phyloP scores from a whole-genome alignment of 2,113 vertebrate species.

The Rhinichthys klamathensis region DNA sequence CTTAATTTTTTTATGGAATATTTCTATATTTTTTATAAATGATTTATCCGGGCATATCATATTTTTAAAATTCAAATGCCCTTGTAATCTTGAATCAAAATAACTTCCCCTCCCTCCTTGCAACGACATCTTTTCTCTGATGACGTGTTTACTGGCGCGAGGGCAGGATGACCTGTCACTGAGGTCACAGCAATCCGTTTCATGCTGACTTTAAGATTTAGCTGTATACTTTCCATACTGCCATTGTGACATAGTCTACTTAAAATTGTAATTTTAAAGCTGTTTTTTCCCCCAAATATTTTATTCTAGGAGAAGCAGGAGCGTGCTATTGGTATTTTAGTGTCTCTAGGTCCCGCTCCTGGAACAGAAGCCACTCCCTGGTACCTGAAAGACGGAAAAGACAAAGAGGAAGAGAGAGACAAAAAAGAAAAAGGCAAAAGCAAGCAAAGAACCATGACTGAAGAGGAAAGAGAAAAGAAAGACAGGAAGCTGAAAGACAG shows the following conservation, averaged over 20 bases:
- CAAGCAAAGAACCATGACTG: slow-evolving; percentile 70
- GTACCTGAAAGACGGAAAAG: slow-evolving; percentile 79
- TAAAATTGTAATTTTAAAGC: not conserved
- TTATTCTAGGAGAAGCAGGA: slow-evolving; percentile 83
- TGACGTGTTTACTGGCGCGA: too few relatives aligned
- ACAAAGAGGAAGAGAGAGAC: slow-evolving; percentile 54
- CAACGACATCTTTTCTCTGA: too few relatives aligned
- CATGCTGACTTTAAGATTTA: not conserved
- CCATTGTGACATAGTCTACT: not conserved
- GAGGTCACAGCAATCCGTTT: too few relatives aligned
- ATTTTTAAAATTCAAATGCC: too few relatives aligned
- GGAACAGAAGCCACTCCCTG: slow-evolving; percentile 85
- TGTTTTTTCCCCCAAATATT: not conserved
- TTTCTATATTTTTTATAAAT: too few relatives aligned
- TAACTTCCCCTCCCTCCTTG: too few relatives aligned
- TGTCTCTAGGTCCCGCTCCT: slow-evolving; percentile 85
- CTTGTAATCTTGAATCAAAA: too few relatives aligned
- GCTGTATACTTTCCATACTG: not conserved
- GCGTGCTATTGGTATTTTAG: slow-evolving; percentile 85
- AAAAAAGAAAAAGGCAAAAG: slow-evolving; percentile 52
- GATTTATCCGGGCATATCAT: too few relatives aligned
- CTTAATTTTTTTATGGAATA: too few relatives aligned
- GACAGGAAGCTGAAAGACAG: slow-evolving; percentile 68
- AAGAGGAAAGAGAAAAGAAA: slow-evolving; percentile 78
- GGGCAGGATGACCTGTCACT: too few relatives aligned